Base-by-base conservation (phyloP, 2,797 vertebrate genomes). In the Syngnathus acus region DNA sequence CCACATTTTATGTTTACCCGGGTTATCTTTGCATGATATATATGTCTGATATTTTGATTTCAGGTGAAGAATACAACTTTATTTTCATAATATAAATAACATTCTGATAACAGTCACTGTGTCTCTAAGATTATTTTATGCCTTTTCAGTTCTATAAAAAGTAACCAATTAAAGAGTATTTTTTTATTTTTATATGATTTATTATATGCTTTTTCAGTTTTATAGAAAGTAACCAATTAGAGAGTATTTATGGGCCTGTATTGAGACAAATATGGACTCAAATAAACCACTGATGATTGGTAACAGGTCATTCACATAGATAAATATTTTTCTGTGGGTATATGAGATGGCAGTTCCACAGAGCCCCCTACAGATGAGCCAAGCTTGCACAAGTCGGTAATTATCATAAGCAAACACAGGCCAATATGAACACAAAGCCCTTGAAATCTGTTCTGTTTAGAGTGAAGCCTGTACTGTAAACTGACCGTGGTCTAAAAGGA, bases 401-500 rank as follows among this genome's bases (percentile, higher is more conserved):
- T 40, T 60, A n/a, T 57, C 23, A 26, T 39, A n/a, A 11, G 58
- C 58, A 39, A 60, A 60, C 58, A 60, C 37, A 40, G 37, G 38
- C 38, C 58, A 40, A 40, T 39, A 4, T 59, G 57, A n/a, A 9
- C 57, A 59, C 37, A 59, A 38, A 59, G 37, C 37, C 32, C 17
- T 45, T 62, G 60, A 16, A 32, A 63, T 37, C 9, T 16, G 42
- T 64, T 5, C 26, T 32, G 23, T 39, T 65, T 23, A 21, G 5
- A 26, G 11, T 23, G 66, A 63, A 62, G 37, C 67, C 40, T 45
- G 53, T 72, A 73, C 57, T 54, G 58, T 71, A 77, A 80, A 84
- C 65, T 71, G 70, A 78, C 77, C 62, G 16, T 43, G 55, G 74
- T 37, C 66, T 67, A 80, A 80, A 74, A 67, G 65, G 53, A 75